These are phyloP conservation scores for Platichthys flesus DNA, from an alignment of 2,113 vertebrate genomes.

Conservation along the genomic window DNA sequence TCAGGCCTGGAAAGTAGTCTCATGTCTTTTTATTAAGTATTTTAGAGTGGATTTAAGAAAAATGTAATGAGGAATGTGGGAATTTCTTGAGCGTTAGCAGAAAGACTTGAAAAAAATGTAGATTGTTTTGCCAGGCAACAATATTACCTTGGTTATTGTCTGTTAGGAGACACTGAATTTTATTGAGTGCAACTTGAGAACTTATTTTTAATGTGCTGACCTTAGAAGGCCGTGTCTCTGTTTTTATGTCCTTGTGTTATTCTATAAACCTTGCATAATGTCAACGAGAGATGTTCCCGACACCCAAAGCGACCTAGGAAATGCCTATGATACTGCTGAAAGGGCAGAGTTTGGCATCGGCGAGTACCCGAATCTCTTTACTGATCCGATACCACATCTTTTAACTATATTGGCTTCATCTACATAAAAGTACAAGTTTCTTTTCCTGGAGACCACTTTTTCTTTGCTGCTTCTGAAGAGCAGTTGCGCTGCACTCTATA, in stretches of 20 bases:
- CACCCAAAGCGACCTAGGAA: background rate
- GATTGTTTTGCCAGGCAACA: background rate
- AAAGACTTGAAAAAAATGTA: background rate
- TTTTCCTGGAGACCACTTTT: background rate
- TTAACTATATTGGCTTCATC: too few species aligned
- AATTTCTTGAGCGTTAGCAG: slow-evolving; percentile 14
- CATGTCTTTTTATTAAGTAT: slow-evolving; percentile 8
- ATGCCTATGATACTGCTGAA: background rate
- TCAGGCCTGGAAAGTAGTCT: background rate
- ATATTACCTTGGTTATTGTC: background rate
- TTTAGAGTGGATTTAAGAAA: background rate
- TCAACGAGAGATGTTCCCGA: background rate
- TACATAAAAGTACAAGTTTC: background rate
- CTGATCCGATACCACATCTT: too few species aligned
- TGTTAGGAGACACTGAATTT: background rate
- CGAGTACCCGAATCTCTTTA: too few species aligned
- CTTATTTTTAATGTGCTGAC: background rate
- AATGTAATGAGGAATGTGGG: background rate
- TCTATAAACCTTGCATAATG: background rate
- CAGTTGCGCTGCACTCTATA: background rate
- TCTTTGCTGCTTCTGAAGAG: too few species aligned
- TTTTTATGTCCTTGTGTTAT: background rate
- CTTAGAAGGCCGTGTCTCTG: background rate
- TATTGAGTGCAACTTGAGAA: background rate
- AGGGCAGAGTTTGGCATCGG: too few species aligned